Percentiles rank a stretch among this genome's conserved stretches.
These are phyloP conservation scores for Drosophila ironensis DNA, from an alignment of 1,140 invertebrate species.

Conservation along the genomic window DNA sequence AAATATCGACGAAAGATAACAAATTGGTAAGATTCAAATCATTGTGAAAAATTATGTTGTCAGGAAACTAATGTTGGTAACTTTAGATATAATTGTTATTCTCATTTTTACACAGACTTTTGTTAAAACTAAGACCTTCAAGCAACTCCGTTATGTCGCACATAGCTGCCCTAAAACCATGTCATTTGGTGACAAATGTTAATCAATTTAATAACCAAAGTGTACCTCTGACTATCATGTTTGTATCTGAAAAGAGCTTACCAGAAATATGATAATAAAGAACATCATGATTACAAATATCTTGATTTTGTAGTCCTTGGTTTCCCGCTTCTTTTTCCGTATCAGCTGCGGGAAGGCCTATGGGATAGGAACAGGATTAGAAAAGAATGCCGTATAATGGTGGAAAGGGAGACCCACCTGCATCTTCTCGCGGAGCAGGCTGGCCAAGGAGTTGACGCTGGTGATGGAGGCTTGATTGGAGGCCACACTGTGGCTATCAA, in stretches of 20 bases:
- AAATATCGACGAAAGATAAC: too few relatives aligned
- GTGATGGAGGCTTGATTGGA: constrained; percentile 86
- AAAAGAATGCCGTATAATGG: too few relatives aligned
- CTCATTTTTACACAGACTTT: too few relatives aligned
- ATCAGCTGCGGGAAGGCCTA: constrained; percentile 83
- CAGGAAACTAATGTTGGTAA: too few relatives aligned
- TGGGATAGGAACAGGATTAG: background rate
- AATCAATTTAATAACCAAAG: background rate
- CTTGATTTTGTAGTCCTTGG: constrained; percentile 88
- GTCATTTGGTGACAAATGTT: background rate
- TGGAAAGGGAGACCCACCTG: constrained; percentile 83
- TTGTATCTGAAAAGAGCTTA: constrained; percentile 39
- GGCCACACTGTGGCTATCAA: constrained; percentile 76
- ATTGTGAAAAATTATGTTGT: too few relatives aligned
- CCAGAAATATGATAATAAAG: constrained; percentile 89
- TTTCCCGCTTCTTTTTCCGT: constrained; percentile 85
- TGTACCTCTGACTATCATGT: too few relatives aligned
- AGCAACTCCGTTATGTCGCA: too few relatives aligned
- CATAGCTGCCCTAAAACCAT: background rate
- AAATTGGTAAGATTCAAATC: too few relatives aligned
- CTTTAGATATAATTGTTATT: too few relatives aligned
- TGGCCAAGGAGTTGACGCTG: constrained; percentile 91
- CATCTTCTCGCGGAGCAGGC: constrained; percentile 90
- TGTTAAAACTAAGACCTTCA: too few relatives aligned
- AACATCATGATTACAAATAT: constrained; percentile 91